Evolutionary conservation across 2,888 invertebrate species (phyloP), one percentile per base, ranked within the genome.

Genomic region (Glyphotaelius pellucidus): DNA sequence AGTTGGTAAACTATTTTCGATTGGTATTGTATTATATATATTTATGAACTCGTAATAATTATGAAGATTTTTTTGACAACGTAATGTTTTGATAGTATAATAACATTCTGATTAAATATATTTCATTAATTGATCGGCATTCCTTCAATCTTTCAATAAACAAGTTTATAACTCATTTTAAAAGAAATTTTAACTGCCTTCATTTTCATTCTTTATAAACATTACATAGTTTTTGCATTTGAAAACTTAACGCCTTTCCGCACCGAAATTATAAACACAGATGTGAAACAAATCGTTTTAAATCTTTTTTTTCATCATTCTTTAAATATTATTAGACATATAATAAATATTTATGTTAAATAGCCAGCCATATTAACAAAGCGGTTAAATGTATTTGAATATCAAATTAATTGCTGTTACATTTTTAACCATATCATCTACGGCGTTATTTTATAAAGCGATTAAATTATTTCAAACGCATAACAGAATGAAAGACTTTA

Each of bases 341-440:
- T 81, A 47, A 90, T 83, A 79, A 15, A 90, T 52, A 88, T 35
- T 88, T 81, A 35, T 35, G 83, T 83, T 52, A 81, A 90, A 83
- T 47, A 81, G 80, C 42, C 90, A 83, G 83, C 81, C 90, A 31
- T 90, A 31, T 47, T 83, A 90, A 90, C 90, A 90, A 83, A 32
- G 83, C 83, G 11, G 42, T 83, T 90, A 90, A 90, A 90, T 90
- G 47, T 31, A 81, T 88, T 47, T 80, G 30, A 30, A 90, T 83
- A 90, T 83, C 83, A 90, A 90, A 90, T 47, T 83, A 83, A 35
- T 35, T 83, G 32, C 19, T 25, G 83, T 83, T 35, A 35, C 35
- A 35, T 35, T 83, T 83, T 83, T 83, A 83, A 83, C 83, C 32
- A 83, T 83, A 83, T 83, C 25, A 35, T 83, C 83, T 83, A 35